These are phyloP conservation scores for Tichodroma muraria DNA, from an alignment of 2,113 vertebrate genomes.

Conservation along the genomic window DNA sequence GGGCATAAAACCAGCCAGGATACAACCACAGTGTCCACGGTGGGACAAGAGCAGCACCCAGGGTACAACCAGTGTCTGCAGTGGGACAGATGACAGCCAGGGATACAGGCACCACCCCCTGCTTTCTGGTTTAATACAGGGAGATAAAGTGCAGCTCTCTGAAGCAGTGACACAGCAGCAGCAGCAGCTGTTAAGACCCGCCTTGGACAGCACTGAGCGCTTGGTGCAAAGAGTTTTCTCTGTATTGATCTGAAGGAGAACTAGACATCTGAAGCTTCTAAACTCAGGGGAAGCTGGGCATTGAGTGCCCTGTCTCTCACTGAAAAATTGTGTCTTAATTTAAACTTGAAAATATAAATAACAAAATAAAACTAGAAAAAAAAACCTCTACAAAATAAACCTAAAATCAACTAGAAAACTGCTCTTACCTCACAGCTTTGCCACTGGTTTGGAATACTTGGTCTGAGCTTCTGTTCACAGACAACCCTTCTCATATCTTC, in stretches of 20 bases:
- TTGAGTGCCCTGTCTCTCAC: accelerated
- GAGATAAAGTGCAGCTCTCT: not conserved
- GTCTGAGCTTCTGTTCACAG: slow-evolving; percentile 93
- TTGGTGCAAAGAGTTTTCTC: not conserved
- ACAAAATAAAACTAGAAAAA: not conserved
- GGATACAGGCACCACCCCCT: not conserved
- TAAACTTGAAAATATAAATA: not conserved
- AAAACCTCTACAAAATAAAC: not conserved
- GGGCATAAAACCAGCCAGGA: too few relatives aligned
- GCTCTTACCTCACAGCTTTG: slow-evolving; percentile 93
- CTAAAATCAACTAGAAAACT: not conserved
- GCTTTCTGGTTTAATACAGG: accelerated
- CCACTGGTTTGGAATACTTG: slow-evolving; percentile 96
- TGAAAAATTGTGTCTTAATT: not conserved
- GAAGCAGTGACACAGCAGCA: accelerated
- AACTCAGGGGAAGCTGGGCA: not conserved
- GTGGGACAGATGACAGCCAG: not conserved
- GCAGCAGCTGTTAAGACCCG: accelerated
- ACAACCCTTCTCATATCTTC: slow-evolving; percentile 95
- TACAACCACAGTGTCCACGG: not conserved
- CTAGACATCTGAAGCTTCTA: not conserved
- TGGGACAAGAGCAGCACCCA: not conserved
- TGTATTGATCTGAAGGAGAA: not conserved
- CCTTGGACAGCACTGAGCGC: accelerated
- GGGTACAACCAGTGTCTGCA: not conserved